Conservation (phyloP, 2,888 invertebrate genomes). For the Hetaerina titia region DNA sequence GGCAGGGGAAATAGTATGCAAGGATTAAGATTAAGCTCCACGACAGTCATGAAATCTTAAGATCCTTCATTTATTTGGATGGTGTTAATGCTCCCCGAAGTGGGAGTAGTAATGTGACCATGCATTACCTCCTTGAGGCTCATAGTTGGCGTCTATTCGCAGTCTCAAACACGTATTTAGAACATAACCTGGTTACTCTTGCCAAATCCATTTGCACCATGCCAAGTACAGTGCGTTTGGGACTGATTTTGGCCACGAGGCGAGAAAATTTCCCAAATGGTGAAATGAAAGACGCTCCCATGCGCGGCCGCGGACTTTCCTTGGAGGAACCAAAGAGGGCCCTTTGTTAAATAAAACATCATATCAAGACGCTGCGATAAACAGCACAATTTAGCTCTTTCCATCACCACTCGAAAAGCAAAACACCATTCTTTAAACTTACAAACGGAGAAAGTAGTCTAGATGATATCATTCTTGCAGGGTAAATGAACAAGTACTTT, state of each 20-base stretch:
- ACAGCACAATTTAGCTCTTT: neutral
- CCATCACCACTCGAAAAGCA: neutral
- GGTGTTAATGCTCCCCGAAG: neutral
- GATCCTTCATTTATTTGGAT: too few species aligned
- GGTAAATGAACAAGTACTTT: too few species aligned
- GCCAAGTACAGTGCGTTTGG: neutral
- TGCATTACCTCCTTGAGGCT: neutral
- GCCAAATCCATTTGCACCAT: constrained; percentile 24
- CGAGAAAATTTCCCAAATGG: constrained; percentile 6
- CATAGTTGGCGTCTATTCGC: constrained; percentile 21
- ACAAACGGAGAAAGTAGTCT: too few species aligned
- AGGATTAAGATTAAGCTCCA: too few species aligned
- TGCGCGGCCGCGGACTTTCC: neutral
- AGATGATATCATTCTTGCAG: too few species aligned
- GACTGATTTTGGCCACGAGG: neutral
- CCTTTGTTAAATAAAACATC: neutral
- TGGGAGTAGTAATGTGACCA: neutral
- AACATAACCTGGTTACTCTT: constrained; percentile 29
- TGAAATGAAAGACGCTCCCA: neutral
- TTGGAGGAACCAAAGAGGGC: neutral
- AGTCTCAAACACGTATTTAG: constrained; percentile 15
- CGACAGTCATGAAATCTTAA: too few species aligned
- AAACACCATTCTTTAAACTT: too few species aligned
- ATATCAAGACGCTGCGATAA: neutral
- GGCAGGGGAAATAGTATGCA: too few species aligned